Base-by-base conservation (phyloP, 1,140 invertebrate genomes). In the Archegozetes longisetosus region DNA sequence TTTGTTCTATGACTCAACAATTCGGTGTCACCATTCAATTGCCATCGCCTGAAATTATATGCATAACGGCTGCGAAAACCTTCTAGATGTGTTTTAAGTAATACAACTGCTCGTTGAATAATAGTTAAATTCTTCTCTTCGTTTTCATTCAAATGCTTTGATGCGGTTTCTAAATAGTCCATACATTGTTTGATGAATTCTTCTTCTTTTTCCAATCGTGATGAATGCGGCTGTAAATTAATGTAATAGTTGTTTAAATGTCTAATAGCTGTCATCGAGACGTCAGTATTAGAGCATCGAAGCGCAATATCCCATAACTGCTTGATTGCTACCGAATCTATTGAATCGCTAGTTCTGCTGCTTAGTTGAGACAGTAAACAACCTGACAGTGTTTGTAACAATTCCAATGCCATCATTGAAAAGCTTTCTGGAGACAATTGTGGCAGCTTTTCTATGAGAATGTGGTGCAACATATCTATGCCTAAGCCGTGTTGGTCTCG, bases 221-320 rank as follows among this genome's bases (percentile, higher is more conserved):
- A 27, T n/a, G 23, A 48, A 12, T 25, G 29, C 9, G 20, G 46
- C 22, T 64, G 32, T 3, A 58, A 23, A 25, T 86, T 86, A 78
- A 93, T 89, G 71, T 93, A 95, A 68, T 88, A 91, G 66, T 82
- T 83, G 69, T 93, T 94, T 29, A 94, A 75, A 69, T 90, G 90
- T 68, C 93, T 87, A 60, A 93, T 94, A 0, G 90, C 88, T 3
- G 88, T 84, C 80, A 92, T 84, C 62, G 87, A 92, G 0, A 94
- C 90, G 70, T 94, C 88, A 76, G 86, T 90, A 69, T 85, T 91
- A 62, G 83, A 83, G 1, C 88, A 88, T 63, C 84, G 76, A 0
- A 94, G 72, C 0, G 90, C 90, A 62, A 95, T 92, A 70, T 84
- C 85, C 89, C 90, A 95, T 22, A 94, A 73, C 67, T 93, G 88